Evolutionary conservation across 2,888 invertebrate species (phyloP).

Genomic region (Brachyptera risi): DNA sequence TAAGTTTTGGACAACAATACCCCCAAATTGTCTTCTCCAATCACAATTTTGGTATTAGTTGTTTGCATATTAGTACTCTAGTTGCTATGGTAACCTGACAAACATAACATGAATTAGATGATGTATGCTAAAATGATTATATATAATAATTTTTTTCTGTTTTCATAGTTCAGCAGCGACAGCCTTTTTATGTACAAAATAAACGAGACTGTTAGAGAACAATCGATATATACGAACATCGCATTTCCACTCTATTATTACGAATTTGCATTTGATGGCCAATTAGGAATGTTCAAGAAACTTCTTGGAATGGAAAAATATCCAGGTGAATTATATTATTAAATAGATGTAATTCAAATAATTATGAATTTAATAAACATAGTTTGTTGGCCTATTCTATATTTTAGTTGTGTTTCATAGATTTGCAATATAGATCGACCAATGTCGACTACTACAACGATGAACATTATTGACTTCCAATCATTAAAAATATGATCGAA

Average conservation of each 20-base stretch:
- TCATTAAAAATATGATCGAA: too few species aligned
- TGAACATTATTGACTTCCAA: too few species aligned
- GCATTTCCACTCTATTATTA: not conserved
- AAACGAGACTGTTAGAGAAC: slow-evolving; percentile 17
- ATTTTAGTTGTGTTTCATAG: not conserved
- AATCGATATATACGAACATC: not conserved
- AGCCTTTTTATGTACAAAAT: slow-evolving; percentile 22
- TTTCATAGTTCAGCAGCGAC: slow-evolving; percentile 26
- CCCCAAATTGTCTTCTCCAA: too few species aligned
- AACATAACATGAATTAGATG: too few species aligned
- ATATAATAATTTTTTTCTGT: too few species aligned
- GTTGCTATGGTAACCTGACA: too few species aligned
- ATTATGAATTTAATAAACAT: not conserved
- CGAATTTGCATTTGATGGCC: slow-evolving; percentile 6
- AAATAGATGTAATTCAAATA: not conserved
- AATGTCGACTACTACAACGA: not conserved
- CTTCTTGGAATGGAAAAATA: not conserved
- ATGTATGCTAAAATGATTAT: too few species aligned
- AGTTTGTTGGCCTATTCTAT: not conserved
- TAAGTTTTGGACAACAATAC: too few species aligned
- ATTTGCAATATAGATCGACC: not conserved
- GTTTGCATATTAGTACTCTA: too few species aligned
- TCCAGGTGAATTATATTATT: not conserved
- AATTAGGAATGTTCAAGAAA: not conserved
- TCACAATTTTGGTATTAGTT: too few species aligned